Evolutionary conservation across 2,113 vertebrate genomes (phyloP), one percentile per base, ranked within the genome.

Genomic region (Tautogolabrus adspersus): DNA sequence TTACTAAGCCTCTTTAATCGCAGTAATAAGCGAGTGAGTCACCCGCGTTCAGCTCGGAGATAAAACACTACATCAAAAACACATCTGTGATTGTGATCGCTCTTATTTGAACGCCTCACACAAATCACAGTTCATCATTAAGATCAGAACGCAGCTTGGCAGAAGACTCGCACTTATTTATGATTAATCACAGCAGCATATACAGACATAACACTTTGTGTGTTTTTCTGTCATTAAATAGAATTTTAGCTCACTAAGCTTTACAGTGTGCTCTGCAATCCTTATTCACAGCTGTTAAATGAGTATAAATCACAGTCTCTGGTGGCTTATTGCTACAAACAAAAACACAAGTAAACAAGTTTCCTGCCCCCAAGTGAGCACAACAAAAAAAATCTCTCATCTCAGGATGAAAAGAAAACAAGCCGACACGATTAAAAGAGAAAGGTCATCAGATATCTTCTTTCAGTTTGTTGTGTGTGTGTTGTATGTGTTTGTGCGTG

Each of bases 361-460:
- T 64, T 62, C 11, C 15, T 49, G 60, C 47, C 65, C 26, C 15
- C 44, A 19, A 71, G 60, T 76, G 70, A 63, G 61, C 57, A 61
- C 38, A 66, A 79, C 75, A 71, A 38, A 38, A 60, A 66, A 30
- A 46, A 5, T 5, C 26, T 67, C 63, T 55, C 0, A 26, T 73
- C 49, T 73, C 57, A 21, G 47, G 72, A 54, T 64, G 34, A 44
- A 74, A 57, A 58, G 19, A 65, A 79, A 87, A 54, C 68, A 54
- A 56, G 74, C 67, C 58, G 79, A 73, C 44, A 54, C 10, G 10
- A 66, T 79, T 78, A 47, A 37, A 19, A 69, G n/a, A 18, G 40
- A 76, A 60, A 88, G 80, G 77, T 88, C 71, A 81, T 57, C 59
- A 15, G 26, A 68, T 58, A 55, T 61, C 66, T 66, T 49, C 66